A percentile compares a stretch with the other conserved stretches of the same genome.
Evolutionary conservation across 2,888 invertebrate genomes (phyloP).

Genomic region (Petrolisthes manimaculis): DNA sequence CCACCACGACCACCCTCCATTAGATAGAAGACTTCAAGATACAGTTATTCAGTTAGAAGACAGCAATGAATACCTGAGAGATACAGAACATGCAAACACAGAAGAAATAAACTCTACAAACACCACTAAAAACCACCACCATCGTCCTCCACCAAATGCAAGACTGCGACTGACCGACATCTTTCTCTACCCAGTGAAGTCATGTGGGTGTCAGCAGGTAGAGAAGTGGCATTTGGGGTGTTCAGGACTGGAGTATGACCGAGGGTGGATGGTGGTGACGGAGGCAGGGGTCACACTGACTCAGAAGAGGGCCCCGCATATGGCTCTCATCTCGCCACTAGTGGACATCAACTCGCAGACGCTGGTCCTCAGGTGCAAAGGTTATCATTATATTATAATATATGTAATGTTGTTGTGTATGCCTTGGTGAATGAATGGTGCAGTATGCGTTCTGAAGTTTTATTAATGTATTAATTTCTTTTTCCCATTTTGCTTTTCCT

Average conservation of each 20-base stretch:
- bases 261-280: constrained; percentile 93
- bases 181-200: constrained; percentile 90
- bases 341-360: constrained; percentile 76
- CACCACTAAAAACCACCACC: neutral
- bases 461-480: too few relatives aligned
- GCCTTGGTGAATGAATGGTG: neutral
- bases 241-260: constrained; percentile 87
- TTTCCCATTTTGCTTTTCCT: too few relatives aligned
- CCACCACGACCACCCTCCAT: too few relatives aligned
- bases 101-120: neutral
- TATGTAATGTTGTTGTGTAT: neutral
- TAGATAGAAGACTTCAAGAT: too few relatives aligned
- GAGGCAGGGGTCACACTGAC: constrained; percentile 85
- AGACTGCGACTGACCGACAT: constrained; percentile 71
- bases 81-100: neutral
- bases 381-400: constrained; percentile 22
- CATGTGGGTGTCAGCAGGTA: constrained; percentile 85
- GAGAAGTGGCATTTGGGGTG: constrained; percentile 79
- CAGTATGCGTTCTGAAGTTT: too few relatives aligned
- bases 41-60: too few relatives aligned
- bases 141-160: neutral
- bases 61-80: neutral
- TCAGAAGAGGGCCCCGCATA: constrained; percentile 84
- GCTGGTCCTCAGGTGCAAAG: constrained; percentile 68
- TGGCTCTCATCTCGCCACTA: constrained; percentile 83